Conservation (phyloP, 2,797 vertebrate species). For the Champsocephalus esox region DNA sequence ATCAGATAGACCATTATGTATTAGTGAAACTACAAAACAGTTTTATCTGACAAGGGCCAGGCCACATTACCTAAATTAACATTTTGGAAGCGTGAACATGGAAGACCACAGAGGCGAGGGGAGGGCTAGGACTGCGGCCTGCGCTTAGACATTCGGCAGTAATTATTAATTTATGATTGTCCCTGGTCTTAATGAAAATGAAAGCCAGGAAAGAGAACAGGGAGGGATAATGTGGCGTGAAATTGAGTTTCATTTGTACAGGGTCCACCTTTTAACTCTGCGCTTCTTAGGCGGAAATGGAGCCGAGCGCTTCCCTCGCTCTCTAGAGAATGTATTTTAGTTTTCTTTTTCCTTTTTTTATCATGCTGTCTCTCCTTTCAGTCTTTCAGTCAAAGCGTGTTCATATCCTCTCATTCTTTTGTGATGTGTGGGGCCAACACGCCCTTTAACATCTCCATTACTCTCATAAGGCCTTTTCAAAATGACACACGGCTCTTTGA, state of each 20-base stretch:
- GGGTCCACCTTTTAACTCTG: slow-evolving; percentile 93
- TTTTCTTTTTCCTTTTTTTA: slow-evolving; percentile 11
- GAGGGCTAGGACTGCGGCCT: slow-evolving; percentile 90
- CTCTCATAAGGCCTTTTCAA: slow-evolving; percentile 74
- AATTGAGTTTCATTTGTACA: slow-evolving; percentile 99
- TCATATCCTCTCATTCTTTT: slow-evolving; percentile 75
- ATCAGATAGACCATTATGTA: slow-evolving; percentile 99
- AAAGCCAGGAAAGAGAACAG: slow-evolving; percentile 99
- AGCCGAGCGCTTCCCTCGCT: slow-evolving; percentile 76
- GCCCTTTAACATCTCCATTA: slow-evolving; percentile 77
- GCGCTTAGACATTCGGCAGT: slow-evolving; percentile 99
- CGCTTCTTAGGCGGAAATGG: slow-evolving; percentile 90
- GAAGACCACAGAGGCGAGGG: slow-evolving; percentile 91
- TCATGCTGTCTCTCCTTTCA: slow-evolving; percentile 51
- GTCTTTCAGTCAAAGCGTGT: slow-evolving; percentile 65
- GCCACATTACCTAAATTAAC: slow-evolving; percentile 99
- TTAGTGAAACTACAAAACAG: slow-evolving; percentile 96
- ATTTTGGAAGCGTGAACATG: slow-evolving; percentile 98
- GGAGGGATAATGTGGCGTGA: slow-evolving; percentile 99
- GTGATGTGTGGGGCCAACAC: slow-evolving; percentile 75
- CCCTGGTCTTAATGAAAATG: slow-evolving; percentile 99
- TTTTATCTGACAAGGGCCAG: slow-evolving; percentile 96
- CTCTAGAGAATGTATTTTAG: slow-evolving; percentile 65
- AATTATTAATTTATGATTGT: slow-evolving; percentile 99
- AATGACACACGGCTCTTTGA: slow-evolving; percentile 72